A percentile compares a stretch with the other conserved stretches of the same genome.
Conservation (phyloP, 2,113 vertebrate species). For the Ageneiosus marmoratus region DNA sequence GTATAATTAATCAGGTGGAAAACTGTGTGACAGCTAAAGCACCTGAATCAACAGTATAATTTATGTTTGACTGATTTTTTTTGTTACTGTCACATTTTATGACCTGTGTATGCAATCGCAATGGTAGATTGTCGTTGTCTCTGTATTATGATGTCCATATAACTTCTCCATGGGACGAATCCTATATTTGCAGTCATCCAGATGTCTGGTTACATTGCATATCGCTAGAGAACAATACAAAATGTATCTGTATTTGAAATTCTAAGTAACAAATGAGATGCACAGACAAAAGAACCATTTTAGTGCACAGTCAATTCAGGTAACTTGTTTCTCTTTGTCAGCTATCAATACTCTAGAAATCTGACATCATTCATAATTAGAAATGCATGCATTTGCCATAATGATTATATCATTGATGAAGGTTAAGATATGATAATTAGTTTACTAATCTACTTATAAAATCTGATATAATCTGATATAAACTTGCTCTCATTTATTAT, state of each 20-base stretch:
- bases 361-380: not conserved
- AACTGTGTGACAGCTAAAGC: not conserved
- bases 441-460: not conserved
- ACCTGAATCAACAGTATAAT: not conserved
- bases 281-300: not conserved
- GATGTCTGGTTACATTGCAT: constrained; percentile 53
- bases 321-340: not conserved
- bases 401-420: not conserved
- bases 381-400: not conserved
- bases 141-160: constrained; percentile 73
- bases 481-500: not conserved
- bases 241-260: not conserved
- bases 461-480: not conserved
- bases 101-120: constrained; percentile 81
- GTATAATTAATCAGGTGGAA: not conserved
- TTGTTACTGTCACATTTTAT: constrained; percentile 4
- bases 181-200: constrained; percentile 72
- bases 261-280: not conserved
- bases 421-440: not conserved
- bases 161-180: constrained; percentile 72
- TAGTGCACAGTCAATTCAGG: not conserved
- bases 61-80: not conserved
- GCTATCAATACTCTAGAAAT: not conserved
- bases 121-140: constrained; percentile 70
- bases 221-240: constrained; percentile 1